These are phyloP conservation scores for Drosophila formosana DNA, from an alignment of 2,888 invertebrate species.

Conservation along the genomic window DNA sequence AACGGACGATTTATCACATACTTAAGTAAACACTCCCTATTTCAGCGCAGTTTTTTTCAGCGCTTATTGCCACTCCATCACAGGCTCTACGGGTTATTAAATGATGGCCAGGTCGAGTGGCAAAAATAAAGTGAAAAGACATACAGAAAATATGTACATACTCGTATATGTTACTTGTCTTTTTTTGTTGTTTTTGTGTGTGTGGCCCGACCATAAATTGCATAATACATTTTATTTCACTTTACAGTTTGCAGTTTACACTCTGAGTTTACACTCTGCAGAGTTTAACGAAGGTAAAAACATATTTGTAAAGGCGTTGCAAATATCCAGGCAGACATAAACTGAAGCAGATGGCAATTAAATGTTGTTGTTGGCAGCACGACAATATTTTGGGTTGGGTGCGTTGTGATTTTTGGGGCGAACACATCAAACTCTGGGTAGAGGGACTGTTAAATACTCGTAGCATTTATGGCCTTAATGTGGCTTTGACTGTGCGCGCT, in stretches of 20 bases:
- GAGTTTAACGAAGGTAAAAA: slow-evolving; percentile 44
- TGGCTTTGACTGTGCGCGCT: slow-evolving; percentile 29
- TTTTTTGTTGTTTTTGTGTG: slow-evolving; percentile 1
- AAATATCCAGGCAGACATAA: slow-evolving; percentile 36
- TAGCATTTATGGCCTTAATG: slow-evolving; percentile 44
- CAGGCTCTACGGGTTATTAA: slow-evolving; percentile 17
- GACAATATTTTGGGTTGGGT: slow-evolving; percentile 36
- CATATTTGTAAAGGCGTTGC: slow-evolving; percentile 47
- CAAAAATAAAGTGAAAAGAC: slow-evolving; percentile 28
- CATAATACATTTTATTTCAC: slow-evolving; percentile 58
- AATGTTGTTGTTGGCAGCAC: slow-evolving; percentile 27
- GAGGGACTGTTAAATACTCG: slow-evolving; percentile 15
- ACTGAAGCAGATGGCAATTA: slow-evolving; percentile 44
- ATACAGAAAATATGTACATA: slow-evolving; percentile 5
- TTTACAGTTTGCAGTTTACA: slow-evolving; percentile 21
- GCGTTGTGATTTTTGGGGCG: slow-evolving; percentile 11
- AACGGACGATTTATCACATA: slow-evolving; percentile 32
- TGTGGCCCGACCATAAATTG: slow-evolving; percentile 47
- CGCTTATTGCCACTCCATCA: slow-evolving; percentile 26
- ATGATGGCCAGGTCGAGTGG: slow-evolving; percentile 23
- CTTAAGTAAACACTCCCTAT: slow-evolving; percentile 35
- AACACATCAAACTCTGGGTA: slow-evolving; percentile 35
- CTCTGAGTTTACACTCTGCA: background rate
- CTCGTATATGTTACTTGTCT: slow-evolving; percentile 1
- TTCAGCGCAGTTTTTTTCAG: slow-evolving; percentile 17